Conservation (phyloP, 2,797 vertebrate species). For the Danio tinwini region DNA sequence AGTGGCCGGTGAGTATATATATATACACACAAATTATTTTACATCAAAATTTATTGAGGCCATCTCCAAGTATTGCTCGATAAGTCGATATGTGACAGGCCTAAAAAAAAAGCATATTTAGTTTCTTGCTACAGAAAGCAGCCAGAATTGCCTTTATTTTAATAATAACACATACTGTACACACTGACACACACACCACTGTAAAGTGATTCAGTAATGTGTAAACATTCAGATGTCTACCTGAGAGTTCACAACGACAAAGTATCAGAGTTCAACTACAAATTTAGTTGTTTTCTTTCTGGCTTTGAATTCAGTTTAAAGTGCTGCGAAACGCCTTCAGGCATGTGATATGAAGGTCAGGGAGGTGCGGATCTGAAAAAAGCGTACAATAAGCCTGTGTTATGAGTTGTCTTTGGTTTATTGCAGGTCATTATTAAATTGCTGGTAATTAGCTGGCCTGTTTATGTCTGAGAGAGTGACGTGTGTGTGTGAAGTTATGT, state of each 20-base stretch:
- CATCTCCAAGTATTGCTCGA: too few relatives aligned
- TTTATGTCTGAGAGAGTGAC: constrained; percentile 19
- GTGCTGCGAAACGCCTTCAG: constrained; percentile 27
- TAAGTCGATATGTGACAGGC: too few relatives aligned
- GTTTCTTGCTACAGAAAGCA: too few relatives aligned
- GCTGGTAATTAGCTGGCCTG: constrained; percentile 23
- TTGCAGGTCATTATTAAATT: constrained; percentile 16
- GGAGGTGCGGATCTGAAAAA: neutral
- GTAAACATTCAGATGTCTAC: neutral
- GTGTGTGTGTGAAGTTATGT: constrained; percentile 62
- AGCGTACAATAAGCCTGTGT: neutral
- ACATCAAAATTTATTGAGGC: too few relatives aligned
- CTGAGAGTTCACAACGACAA: constrained; percentile 19
- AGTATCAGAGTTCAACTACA: constrained; percentile 18
- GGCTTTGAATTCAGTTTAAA: constrained; percentile 26
- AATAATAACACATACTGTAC: too few relatives aligned
- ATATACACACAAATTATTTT: too few relatives aligned
- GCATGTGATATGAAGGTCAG: constrained; percentile 38
- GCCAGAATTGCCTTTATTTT: too few relatives aligned
- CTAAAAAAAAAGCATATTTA: too few relatives aligned
- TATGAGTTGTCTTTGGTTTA: constrained; percentile 7
- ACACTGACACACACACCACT: too few relatives aligned
- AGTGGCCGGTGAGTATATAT: too few relatives aligned
- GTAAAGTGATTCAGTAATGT: too few relatives aligned
- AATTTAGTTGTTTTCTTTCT: constrained; percentile 36